phyloP scores from a whole-genome alignment of 2,113 vertebrate genomes.

The Pandion haliaetus region DNA sequence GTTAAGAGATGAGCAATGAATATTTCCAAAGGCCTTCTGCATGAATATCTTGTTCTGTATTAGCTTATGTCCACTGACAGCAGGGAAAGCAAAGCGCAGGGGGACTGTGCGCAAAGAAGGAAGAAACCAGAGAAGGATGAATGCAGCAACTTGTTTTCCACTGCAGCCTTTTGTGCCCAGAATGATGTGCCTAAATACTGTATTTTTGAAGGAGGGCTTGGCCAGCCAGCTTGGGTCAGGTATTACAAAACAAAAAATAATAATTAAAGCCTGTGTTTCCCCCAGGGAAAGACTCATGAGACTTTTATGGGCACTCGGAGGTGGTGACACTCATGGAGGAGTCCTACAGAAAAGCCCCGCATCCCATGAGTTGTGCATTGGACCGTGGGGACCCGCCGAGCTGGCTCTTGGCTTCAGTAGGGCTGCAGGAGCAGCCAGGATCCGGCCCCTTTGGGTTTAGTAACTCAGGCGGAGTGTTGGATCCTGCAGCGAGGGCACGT shows the following conservation, averaged over 20 bases:
- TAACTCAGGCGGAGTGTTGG: neutral
- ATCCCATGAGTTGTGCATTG: rapidly evolving
- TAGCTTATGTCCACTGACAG: slow-evolving; percentile 24
- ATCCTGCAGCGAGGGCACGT: neutral
- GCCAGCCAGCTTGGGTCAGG: neutral
- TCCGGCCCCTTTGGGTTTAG: neutral
- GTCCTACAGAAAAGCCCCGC: neutral
- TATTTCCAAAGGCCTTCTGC: slow-evolving; percentile 63
- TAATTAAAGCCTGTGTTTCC: neutral
- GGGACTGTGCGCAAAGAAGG: neutral
- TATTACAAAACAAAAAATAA: neutral
- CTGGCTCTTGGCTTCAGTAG: neutral
- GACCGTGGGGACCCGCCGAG: neutral
- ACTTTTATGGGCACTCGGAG: neutral
- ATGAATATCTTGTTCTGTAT: neutral
- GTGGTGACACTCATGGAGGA: neutral
- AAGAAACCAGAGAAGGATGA: neutral
- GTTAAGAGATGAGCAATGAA: slow-evolving; percentile 69
- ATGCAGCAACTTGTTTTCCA: neutral
- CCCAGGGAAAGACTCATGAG: neutral
- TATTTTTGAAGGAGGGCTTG: neutral
- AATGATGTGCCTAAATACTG: neutral
- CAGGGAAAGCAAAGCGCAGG: neutral
- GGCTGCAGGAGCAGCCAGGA: neutral
- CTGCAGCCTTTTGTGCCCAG: neutral